phyloP scores from a whole-genome alignment of 2,797 vertebrate species.

The Gymnodraco acuticeps region DNA sequence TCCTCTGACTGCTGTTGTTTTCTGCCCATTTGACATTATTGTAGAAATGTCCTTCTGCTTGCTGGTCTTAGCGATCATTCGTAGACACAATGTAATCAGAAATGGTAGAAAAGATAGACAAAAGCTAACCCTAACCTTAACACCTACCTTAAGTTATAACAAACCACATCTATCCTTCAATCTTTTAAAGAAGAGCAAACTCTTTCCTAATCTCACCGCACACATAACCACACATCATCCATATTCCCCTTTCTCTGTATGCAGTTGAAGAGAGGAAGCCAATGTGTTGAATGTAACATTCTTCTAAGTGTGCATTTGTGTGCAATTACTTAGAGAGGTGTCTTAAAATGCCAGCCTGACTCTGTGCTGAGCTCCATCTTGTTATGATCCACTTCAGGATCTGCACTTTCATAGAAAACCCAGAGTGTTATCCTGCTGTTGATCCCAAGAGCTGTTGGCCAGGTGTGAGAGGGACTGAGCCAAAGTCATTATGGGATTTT shows the following conservation, averaged over 20 bases:
- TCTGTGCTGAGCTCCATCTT: conserved; percentile 12
- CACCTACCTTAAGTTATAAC: not conserved
- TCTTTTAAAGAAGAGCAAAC: not conserved
- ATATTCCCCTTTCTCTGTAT: too few relatives aligned
- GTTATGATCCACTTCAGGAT: not conserved
- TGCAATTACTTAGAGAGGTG: not conserved
- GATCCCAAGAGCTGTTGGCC: conserved; percentile 3
- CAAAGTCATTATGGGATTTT: conserved; percentile 6
- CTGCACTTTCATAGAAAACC: not conserved
- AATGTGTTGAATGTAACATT: conserved; percentile 11
- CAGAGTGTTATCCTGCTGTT: not conserved
- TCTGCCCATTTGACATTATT: not conserved
- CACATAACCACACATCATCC: not conserved
- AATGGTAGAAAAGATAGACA: not conserved
- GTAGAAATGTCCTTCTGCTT: not conserved
- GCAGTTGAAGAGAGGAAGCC: not conserved
- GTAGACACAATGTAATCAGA: not conserved
- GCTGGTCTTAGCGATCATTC: not conserved
- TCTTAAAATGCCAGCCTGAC: conserved; percentile 28
- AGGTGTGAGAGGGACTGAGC: not conserved
- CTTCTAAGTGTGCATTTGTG: conserved; percentile 3
- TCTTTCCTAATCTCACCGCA: not conserved
- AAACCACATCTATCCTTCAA: not conserved
- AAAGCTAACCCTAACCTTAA: not conserved
- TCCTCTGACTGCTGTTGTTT: not conserved